phyloP scores from a whole-genome alignment of 1,140 invertebrate species.

The Ips typographus region DNA sequence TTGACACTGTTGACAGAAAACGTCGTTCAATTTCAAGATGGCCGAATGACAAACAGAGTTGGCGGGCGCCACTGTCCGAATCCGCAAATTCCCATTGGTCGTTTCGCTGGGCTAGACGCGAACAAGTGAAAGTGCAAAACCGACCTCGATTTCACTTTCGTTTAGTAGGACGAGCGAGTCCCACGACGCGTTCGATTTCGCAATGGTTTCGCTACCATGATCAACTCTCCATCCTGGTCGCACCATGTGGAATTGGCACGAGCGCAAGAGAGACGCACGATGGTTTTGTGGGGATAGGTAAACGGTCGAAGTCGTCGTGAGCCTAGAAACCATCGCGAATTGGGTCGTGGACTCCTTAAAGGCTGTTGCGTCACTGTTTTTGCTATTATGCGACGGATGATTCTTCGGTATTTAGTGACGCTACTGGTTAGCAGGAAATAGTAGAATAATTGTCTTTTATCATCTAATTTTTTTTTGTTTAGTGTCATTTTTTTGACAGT shows the following conservation, averaged over 20 bases:
- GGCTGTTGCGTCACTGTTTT: conserved; percentile 46
- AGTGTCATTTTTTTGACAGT: too few relatives aligned
- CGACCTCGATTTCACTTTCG: conserved; percentile 55
- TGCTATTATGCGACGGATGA: conserved; percentile 46
- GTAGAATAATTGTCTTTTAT: too few relatives aligned
- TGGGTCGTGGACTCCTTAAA: conserved; percentile 53
- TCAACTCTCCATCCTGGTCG: conserved; percentile 37
- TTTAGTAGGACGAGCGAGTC: conserved; percentile 54
- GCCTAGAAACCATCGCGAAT: conserved; percentile 51
- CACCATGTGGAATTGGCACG: background rate
- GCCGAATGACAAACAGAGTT: too few relatives aligned
- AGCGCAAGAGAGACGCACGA: conserved; percentile 28
- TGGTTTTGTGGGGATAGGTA: conserved; percentile 24
- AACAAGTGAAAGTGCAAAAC: conserved; percentile 54
- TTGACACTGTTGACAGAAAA: too few relatives aligned
- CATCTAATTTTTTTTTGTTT: too few relatives aligned
- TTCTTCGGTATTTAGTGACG: conserved; percentile 34
- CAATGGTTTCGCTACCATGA: conserved; percentile 39
- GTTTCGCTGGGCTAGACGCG: conserved; percentile 49
- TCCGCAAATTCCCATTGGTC: conserved; percentile 43
- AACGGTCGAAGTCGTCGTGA: conserved; percentile 36
- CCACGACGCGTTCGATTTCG: conserved; percentile 48
- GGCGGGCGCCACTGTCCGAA: conserved; percentile 34
- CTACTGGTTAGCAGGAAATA: conserved; percentile 32
- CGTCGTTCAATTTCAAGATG: too few relatives aligned